A percentile compares a stretch with the other conserved stretches of the same genome.
These are phyloP conservation scores for Apteryx owenii DNA, from an alignment of 2,113 vertebrate species.

Conservation along the genomic window DNA sequence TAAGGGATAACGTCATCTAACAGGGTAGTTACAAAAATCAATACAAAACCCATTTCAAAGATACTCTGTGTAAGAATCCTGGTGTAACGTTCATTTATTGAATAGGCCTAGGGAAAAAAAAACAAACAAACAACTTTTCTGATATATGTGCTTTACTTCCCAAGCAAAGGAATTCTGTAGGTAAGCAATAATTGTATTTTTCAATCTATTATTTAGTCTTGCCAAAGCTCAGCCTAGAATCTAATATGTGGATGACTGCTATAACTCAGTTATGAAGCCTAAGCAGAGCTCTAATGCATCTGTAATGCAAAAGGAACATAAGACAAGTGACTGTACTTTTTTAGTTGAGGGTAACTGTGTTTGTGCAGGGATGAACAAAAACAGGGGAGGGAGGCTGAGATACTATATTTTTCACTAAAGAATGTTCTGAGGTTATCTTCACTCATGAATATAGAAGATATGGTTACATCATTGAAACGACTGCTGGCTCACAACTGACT, in stretches of 20 bases:
- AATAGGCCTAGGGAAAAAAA: constrained; percentile 94
- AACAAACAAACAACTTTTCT: constrained; percentile 89
- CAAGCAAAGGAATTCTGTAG: constrained; percentile 90
- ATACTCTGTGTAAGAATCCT: constrained; percentile 90
- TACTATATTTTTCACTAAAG: neutral
- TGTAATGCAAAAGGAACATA: constrained; percentile 60
- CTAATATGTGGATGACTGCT: constrained; percentile 85
- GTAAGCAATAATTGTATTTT: constrained; percentile 93
- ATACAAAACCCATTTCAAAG: constrained; percentile 99
- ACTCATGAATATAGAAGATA: constrained; percentile 34
- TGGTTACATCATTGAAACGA: neutral
- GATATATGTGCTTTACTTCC: constrained; percentile 91
- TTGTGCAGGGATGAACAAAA: neutral
- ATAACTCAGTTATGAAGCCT: constrained; percentile 84
- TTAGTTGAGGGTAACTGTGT: neutral
- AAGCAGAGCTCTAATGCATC: constrained; percentile 46
- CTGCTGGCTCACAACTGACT: neutral
- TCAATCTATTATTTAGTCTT: constrained; percentile 91
- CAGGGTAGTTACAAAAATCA: constrained; percentile 99
- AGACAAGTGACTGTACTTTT: constrained; percentile 14
- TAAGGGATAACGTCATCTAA: constrained; percentile 99
- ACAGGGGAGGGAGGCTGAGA: neutral
- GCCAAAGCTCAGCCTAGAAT: constrained; percentile 81
- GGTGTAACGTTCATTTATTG: constrained; percentile 98
- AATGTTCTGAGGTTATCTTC: constrained; percentile 17